These are phyloP conservation scores for Caenorhabditis angaria DNA, from an alignment of 2,888 invertebrate species.

Conservation along the genomic window DNA sequence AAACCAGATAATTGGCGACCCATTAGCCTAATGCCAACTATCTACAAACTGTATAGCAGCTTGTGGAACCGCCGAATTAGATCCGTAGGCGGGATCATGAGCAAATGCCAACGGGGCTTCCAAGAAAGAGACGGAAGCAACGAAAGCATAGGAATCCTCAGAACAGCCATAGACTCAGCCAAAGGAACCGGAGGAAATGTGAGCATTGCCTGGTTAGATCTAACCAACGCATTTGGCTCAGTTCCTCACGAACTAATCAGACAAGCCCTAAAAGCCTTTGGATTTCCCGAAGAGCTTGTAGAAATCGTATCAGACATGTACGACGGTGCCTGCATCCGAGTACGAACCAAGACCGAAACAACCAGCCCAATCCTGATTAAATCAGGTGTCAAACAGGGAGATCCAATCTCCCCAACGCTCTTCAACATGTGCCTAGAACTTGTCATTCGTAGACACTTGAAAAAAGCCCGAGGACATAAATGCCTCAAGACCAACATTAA, in stretches of 20 bases:
- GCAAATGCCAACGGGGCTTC: constrained; percentile 14
- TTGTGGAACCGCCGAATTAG: constrained; percentile 9
- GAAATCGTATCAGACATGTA: constrained; percentile 18
- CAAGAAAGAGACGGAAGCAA: constrained; percentile 5
- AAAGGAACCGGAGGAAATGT: constrained; percentile 2
- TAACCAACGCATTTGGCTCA: constrained; percentile 30
- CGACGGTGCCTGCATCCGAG: constrained; percentile 13
- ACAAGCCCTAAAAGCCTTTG: constrained; percentile 1
- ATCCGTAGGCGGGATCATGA: neutral
- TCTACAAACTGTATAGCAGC: constrained; percentile 8
- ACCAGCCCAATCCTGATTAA: constrained; percentile 39
- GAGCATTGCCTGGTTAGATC: constrained; percentile 23
- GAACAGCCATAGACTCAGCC: constrained; percentile 20
- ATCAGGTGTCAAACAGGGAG: constrained; percentile 72
- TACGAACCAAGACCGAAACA: constrained; percentile 13
- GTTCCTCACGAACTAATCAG: constrained; percentile 16
- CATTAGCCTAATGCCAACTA: constrained; percentile 10
- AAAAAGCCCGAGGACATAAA: neutral
- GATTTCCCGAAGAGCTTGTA: constrained; percentile 10
- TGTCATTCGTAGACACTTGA: constrained; percentile 34
- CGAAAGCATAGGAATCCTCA: constrained; percentile 23
- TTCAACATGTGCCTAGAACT: constrained; percentile 71
- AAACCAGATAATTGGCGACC: constrained; percentile 11
- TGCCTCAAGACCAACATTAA: constrained; percentile 8
- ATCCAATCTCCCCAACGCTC: constrained; percentile 69